Evolutionary conservation across 1,140 invertebrate species (phyloP).

Genomic region (Drosophila melanica): DNA sequence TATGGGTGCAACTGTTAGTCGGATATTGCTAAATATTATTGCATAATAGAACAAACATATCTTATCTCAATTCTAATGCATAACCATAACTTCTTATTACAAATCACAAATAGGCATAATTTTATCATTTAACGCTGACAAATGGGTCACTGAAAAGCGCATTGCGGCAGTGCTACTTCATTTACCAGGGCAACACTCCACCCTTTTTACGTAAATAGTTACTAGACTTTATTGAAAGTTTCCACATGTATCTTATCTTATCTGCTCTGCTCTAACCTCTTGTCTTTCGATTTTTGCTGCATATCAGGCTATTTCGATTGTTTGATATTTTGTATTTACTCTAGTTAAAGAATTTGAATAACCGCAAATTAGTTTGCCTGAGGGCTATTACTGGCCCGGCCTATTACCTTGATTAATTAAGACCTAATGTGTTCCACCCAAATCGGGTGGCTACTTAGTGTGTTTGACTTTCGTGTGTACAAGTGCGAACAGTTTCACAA

Average conservation of each 20-base stretch:
- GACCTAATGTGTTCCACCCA: conserved; percentile 34
- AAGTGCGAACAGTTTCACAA: conserved; percentile 57
- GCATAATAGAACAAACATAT: conserved; percentile 4
- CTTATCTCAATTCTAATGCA: conserved; percentile 8
- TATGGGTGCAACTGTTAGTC: conserved; percentile 33
- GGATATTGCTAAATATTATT: conserved; percentile 22
- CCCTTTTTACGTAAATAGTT: not conserved
- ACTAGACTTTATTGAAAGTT: not conserved
- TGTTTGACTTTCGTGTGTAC: conserved; percentile 17
- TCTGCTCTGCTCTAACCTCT: not conserved
- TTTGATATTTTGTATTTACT: not conserved
- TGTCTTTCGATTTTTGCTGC: not conserved
- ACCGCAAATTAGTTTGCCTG: conserved; percentile 4
- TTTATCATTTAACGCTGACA: conserved; percentile 15
- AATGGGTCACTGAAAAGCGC: conserved; percentile 1
- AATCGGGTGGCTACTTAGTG: conserved; percentile 52
- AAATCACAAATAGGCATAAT: conserved; percentile 5
- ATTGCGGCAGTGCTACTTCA: not conserved
- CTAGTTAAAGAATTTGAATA: not conserved
- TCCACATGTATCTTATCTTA: conserved; percentile 9
- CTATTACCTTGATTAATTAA: conserved; percentile 27
- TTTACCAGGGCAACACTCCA: not conserved
- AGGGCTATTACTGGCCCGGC: conserved; percentile 1
- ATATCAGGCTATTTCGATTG: conserved; percentile 13
- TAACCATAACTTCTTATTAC: not conserved